Evolutionary conservation across 2,888 invertebrate genomes (phyloP).

Genomic region (Xestobium rufovillosum): DNA sequence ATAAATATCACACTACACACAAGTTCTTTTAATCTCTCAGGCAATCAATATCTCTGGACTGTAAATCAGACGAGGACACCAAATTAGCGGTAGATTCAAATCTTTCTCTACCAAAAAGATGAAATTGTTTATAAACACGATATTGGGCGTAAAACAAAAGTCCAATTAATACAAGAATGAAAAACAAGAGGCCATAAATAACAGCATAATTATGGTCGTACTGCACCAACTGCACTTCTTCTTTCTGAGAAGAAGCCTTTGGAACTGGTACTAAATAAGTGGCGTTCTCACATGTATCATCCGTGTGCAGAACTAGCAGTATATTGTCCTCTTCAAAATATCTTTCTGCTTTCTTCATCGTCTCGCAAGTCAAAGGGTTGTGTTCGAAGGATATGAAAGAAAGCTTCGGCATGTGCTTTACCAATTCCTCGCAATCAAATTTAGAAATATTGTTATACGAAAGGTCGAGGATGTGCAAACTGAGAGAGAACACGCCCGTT

Average conservation of each 20-base stretch:
- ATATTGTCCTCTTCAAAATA: slow-evolving; percentile 35
- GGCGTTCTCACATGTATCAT: not conserved
- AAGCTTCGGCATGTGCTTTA: slow-evolving; percentile 33
- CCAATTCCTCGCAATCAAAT: slow-evolving; percentile 35
- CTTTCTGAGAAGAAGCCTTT: no score
- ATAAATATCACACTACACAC: no score
- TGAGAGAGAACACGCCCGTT: slow-evolving; percentile 35
- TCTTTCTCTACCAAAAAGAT: slow-evolving; percentile 12
- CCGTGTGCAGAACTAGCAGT: slow-evolving; percentile 29
- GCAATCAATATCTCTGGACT: slow-evolving; percentile 22
- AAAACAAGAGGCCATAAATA: slow-evolving; percentile 19
- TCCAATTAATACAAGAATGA: slow-evolving; percentile 28
- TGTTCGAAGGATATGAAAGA: slow-evolving; percentile 32
- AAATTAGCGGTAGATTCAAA: slow-evolving; percentile 24
- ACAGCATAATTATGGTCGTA: slow-evolving; percentile 14
- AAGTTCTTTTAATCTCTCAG: slow-evolving; percentile 20
- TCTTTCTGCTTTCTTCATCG: slow-evolving; percentile 33
- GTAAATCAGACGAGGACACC: slow-evolving; percentile 24
- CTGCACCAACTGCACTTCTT: not conserved
- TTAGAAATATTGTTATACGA: slow-evolving; percentile 34
- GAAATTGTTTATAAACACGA: slow-evolving; percentile 26
- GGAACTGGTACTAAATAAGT: not conserved
- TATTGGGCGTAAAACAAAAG: slow-evolving; percentile 33
- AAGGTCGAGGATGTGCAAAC: slow-evolving; percentile 36
- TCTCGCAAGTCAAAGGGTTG: slow-evolving; percentile 35